Percentiles rank a stretch among this genome's conserved stretches.
Conservation (phyloP, 1,140 invertebrate genomes). For the Sipha flava region DNA sequence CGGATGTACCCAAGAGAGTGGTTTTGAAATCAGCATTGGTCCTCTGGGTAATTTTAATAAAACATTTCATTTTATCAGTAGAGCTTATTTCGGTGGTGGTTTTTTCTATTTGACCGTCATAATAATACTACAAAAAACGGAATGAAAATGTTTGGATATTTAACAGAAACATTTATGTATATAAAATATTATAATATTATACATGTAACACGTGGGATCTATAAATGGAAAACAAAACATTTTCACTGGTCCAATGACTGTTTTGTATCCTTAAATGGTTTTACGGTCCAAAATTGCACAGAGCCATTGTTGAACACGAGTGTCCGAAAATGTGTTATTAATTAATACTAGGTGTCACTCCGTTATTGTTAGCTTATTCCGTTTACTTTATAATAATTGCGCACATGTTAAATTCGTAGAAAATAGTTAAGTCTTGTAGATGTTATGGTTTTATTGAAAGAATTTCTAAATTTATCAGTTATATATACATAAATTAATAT, state of each 20-base stretch:
- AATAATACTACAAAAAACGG: not conserved
- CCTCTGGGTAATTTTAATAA: not conserved
- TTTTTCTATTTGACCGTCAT: not conserved
- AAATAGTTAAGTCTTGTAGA: not conserved
- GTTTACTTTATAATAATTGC: not conserved
- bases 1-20: not conserved
- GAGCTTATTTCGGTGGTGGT: not conserved
- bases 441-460: no score
- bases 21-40: not conserved
- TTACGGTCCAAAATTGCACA: not conserved
- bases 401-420: not conserved
- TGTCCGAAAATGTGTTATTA: not conserved
- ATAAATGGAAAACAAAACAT: not conserved
- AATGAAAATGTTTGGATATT: no score
- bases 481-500: no score
- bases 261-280: not conserved
- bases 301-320: not conserved
- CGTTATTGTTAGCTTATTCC: not conserved
- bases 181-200: no score
- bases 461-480: no score
- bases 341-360: not conserved
- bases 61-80: not conserved
- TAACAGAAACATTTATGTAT: no score
- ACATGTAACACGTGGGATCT: not conserved
- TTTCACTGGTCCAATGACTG: not conserved